These are phyloP conservation scores for Pissodes strobi DNA, from an alignment of 1,140 invertebrate genomes.

Conservation along the genomic window DNA sequence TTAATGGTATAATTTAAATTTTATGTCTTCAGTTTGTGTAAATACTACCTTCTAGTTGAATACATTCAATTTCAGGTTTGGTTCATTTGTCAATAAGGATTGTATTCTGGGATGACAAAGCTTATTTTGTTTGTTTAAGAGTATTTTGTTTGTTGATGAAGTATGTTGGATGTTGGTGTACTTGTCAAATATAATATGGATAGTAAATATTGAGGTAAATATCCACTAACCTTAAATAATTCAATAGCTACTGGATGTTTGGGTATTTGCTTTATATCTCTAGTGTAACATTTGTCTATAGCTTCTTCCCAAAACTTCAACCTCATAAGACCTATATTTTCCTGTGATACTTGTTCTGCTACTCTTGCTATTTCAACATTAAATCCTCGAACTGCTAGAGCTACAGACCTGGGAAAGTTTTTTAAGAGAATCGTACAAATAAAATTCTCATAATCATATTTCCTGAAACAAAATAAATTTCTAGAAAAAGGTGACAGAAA, in stretches of 20 bases:
- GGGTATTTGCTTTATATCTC: constrained; percentile 63
- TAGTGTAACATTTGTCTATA: constrained; percentile 69
- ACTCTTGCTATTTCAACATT: constrained; percentile 86
- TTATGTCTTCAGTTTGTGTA: too few relatives aligned
- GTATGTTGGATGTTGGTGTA: too few relatives aligned
- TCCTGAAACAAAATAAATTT: constrained; percentile 70
- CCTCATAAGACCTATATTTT: constrained; percentile 75
- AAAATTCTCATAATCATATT: constrained; percentile 90
- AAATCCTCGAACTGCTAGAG: constrained; percentile 83
- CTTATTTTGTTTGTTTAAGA: too few relatives aligned
- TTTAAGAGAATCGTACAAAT: constrained; percentile 78
- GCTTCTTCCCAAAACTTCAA: constrained; percentile 88
- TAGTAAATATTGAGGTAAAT: too few relatives aligned
- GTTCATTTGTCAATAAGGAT: too few relatives aligned
- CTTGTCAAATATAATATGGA: too few relatives aligned
- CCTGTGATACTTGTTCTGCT: constrained; percentile 73
- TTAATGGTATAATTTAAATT: too few relatives aligned
- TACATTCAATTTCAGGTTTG: too few relatives aligned
- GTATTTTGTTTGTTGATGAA: too few relatives aligned
- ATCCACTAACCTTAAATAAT: constrained; percentile 71
- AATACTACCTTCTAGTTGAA: too few relatives aligned
- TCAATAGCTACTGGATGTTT: constrained; percentile 79
- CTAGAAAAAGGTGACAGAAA: too few relatives aligned
- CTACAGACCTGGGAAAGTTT: constrained; percentile 64
- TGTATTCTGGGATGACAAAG: too few relatives aligned